These are phyloP conservation scores for Euzetes globulus DNA, from an alignment of 2,888 invertebrate genomes.

Conservation along the genomic window DNA sequence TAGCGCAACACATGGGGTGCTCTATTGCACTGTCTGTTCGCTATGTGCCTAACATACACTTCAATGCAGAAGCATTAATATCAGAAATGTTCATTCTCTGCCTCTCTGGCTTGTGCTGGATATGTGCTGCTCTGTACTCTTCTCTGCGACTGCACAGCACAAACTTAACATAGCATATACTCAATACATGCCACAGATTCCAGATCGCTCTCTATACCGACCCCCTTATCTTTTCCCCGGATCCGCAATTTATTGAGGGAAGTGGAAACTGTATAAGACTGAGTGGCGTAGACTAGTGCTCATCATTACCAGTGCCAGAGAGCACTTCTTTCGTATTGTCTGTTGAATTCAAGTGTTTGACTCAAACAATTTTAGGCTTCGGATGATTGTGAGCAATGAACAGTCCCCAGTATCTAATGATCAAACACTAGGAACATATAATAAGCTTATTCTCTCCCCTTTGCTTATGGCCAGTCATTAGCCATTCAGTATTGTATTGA, in stretches of 20 bases:
- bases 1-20: slow-evolving; percentile 21
- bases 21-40: slow-evolving; percentile 8
- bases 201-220: background rate
- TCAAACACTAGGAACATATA: slow-evolving; percentile 10
- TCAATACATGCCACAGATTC: slow-evolving; percentile 12
- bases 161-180: background rate
- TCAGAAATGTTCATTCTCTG: background rate
- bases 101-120: too few relatives aligned
- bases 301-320: background rate
- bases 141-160: background rate
- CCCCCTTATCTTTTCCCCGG: slow-evolving; percentile 17
- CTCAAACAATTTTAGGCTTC: slow-evolving; percentile 10
- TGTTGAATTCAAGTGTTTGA: slow-evolving; percentile 7
- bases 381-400: background rate
- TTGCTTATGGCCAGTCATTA: slow-evolving; percentile 21
- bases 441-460: slow-evolving; percentile 27
- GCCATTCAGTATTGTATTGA: background rate
- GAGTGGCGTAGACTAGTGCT: slow-evolving; percentile 2
- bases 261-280: slow-evolving; percentile 8
- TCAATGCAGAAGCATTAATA: slow-evolving; percentile 6
- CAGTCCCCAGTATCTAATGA: slow-evolving; percentile 18
- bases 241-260: slow-evolving; percentile 21
- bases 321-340: background rate
- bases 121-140: background rate
- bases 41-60: background rate